A percentile compares a stretch with the other conserved stretches of the same genome.
Conservation (phyloP, 2,113 vertebrate species). For the Calyptomena viridis region DNA sequence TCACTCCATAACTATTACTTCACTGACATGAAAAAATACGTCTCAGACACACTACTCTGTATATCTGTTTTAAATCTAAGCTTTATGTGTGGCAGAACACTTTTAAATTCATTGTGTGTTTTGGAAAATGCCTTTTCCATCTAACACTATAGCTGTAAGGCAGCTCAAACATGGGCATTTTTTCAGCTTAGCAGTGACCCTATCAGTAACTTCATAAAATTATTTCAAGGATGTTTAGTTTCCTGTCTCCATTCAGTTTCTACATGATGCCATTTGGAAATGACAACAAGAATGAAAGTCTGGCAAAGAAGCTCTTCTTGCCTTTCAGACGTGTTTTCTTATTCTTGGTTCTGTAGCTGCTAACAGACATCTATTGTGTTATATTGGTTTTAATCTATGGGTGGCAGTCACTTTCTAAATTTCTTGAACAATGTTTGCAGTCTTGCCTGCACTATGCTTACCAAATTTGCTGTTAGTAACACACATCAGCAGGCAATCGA, state of each 20-base stretch:
- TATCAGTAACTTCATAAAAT: neutral
- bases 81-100: neutral
- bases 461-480: conserved; percentile 23
- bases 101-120: neutral
- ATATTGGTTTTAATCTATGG: conserved; percentile 62
- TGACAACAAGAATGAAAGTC: neutral
- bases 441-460: neutral
- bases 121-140: neutral
- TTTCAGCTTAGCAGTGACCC: neutral
- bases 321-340: neutral
- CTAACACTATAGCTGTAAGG: neutral
- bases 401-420: conserved; percentile 68
- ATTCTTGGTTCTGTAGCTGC: neutral
- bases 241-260: neutral
- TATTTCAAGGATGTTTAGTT: neutral
- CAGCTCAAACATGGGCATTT: neutral
- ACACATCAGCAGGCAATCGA: conserved; percentile 30
- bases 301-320: neutral
- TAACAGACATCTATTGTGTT: neutral
- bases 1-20: rapidly evolving
- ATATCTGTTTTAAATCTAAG: neutral
- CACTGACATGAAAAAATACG: neutral
- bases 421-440: conserved; percentile 1
- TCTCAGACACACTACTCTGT: neutral
- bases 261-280: neutral